phyloP scores from a whole-genome alignment of 1,140 invertebrate species.

The Magallana gigas region DNA sequence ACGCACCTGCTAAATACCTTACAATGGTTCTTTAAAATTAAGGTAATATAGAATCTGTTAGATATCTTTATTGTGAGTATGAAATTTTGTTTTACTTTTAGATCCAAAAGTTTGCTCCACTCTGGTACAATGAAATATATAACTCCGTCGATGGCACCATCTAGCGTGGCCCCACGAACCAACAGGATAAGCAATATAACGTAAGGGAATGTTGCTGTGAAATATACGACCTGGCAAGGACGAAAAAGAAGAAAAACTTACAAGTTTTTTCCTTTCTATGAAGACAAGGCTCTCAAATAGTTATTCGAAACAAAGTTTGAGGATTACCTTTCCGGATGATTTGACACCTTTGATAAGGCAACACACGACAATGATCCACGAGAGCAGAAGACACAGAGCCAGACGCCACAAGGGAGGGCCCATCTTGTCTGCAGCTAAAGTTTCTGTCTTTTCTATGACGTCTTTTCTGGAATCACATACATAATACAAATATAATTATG shows the following conservation, averaged over 20 bases:
- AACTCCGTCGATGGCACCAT: constrained; percentile 89
- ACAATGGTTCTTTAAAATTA: too few relatives aligned
- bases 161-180: constrained; percentile 88
- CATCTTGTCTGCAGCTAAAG: constrained; percentile 84
- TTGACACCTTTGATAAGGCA: constrained; percentile 99
- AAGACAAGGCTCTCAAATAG: too few relatives aligned
- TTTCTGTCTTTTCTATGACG: constrained; percentile 68
- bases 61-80: background rate
- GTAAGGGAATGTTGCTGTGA: constrained; percentile 95
- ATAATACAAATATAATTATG: too few relatives aligned
- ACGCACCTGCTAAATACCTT: background rate
- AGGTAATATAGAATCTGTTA: background rate
- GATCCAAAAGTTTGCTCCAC: constrained; percentile 68
- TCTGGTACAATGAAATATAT: constrained; percentile 81
- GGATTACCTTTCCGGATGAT: constrained; percentile 92
- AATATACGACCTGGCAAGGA: constrained; percentile 92
- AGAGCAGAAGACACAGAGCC: constrained; percentile 90
- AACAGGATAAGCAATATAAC: constrained; percentile 90
- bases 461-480: constrained; percentile 54
- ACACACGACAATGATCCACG: constrained; percentile 97
- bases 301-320: background rate
- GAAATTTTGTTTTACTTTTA: constrained; percentile 61
- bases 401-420: constrained; percentile 95
- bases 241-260: background rate
- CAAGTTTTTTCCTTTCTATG: background rate